A percentile compares a stretch with the other conserved stretches of the same genome.
Evolutionary conservation across 2,888 invertebrate genomes (phyloP).

Genomic region (Hirudinaria manillensis): DNA sequence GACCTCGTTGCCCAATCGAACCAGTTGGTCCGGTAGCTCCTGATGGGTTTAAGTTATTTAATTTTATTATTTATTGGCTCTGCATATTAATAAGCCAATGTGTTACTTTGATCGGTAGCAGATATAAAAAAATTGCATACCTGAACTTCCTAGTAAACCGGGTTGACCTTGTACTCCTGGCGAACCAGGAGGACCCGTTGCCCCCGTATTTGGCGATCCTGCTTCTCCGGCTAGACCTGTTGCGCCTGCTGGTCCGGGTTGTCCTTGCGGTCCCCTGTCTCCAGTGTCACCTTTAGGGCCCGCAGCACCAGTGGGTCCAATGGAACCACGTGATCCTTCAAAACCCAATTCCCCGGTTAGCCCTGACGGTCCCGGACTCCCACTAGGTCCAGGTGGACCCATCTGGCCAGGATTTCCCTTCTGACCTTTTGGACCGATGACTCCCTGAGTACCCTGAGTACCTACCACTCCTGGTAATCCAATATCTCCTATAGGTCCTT

Average conservation of each 20-base stretch:
- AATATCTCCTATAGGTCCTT: slow-evolving; percentile 22
- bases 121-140: neutral
- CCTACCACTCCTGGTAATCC: slow-evolving; percentile 28
- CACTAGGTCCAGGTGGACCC: slow-evolving; percentile 23
- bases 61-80: neutral
- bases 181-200: slow-evolving; percentile 17
- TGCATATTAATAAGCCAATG: neutral
- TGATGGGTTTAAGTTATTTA: neutral
- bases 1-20: slow-evolving; percentile 34
- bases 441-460: slow-evolving; percentile 17
- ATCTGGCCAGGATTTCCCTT: slow-evolving; percentile 26
- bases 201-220: slow-evolving; percentile 21
- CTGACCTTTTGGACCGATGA: slow-evolving; percentile 42
- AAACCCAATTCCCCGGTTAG: neutral
- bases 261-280: slow-evolving; percentile 16
- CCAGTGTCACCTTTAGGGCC: slow-evolving; percentile 31
- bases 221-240: slow-evolving; percentile 35
- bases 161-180: slow-evolving; percentile 28
- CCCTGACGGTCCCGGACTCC: slow-evolving; percentile 18
- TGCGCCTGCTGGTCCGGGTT: slow-evolving; percentile 8
- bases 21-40: slow-evolving; percentile 37
- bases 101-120: neutral
- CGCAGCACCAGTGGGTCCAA: slow-evolving; percentile 23
- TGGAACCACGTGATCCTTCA: slow-evolving; percentile 32
- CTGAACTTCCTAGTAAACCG: slow-evolving; percentile 24